Percentiles rank a stretch among this genome's conserved stretches.
Evolutionary conservation across 2,888 invertebrate genomes (phyloP).

Genomic region (Tenthredo mesomela): DNA sequence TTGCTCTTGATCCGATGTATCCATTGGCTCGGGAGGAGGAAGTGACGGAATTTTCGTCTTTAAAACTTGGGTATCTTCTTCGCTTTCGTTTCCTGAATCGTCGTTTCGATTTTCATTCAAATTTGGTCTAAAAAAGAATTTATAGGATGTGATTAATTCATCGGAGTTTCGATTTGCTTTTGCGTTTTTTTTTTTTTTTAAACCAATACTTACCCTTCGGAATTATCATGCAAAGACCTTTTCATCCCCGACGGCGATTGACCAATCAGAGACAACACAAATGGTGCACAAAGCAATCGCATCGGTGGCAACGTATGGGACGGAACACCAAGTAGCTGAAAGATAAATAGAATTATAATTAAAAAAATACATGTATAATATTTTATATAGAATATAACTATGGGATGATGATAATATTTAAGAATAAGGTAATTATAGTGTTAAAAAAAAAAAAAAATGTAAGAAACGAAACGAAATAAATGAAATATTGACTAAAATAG

Average conservation of each 20-base stretch:
- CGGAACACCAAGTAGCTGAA: slow-evolving; percentile 70
- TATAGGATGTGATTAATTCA: background rate
- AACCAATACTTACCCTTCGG: slow-evolving; percentile 59
- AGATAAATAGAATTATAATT: slow-evolving; percentile 44
- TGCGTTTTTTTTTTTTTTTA: background rate
- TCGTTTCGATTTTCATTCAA: slow-evolving; percentile 29
- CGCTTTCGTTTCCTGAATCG: slow-evolving; percentile 62
- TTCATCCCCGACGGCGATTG: slow-evolving; percentile 58
- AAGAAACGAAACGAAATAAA: background rate
- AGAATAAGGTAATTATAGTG: background rate
- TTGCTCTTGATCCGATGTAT: slow-evolving; percentile 52
- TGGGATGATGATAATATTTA: background rate
- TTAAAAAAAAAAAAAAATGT: too few species aligned
- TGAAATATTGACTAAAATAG: background rate
- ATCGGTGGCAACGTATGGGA: slow-evolving; percentile 77
- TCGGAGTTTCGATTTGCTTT: background rate
- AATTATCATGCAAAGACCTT: slow-evolving; percentile 59
- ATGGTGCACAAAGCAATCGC: slow-evolving; percentile 74
- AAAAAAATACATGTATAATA: background rate
- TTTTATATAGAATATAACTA: background rate
- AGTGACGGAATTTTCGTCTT: background rate
- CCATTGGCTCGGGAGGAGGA: slow-evolving; percentile 36
- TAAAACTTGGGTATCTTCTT: slow-evolving; percentile 57
- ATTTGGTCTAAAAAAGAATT: background rate
- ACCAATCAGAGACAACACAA: slow-evolving; percentile 71